Conservation (phyloP, 2,113 vertebrate genomes). For the Nanorana parkeri region DNA sequence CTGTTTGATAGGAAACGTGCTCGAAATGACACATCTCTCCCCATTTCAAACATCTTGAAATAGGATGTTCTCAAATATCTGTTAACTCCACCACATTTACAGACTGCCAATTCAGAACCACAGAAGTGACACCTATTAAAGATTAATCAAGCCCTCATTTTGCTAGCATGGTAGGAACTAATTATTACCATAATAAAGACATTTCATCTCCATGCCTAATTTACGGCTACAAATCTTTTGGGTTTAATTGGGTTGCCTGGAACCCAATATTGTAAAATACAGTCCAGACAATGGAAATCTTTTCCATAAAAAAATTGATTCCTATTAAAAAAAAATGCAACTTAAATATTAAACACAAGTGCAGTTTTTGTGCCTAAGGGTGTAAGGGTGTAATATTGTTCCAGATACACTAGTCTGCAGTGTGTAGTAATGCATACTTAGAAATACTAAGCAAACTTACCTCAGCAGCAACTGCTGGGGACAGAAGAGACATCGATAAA, state of each 20-base stretch:
- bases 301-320: background rate
- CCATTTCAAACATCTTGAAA: background rate
- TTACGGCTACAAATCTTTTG: background rate
- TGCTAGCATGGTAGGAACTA: no score
- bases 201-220: no score
- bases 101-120: background rate
- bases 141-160: no score
- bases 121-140: background rate
- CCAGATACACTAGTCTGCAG: background rate
- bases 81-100: background rate
- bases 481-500: background rate
- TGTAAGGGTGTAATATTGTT: background rate
- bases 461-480: background rate
- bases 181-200: no score
- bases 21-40: background rate
- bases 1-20: background rate
- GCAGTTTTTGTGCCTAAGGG: background rate
- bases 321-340: conserved; percentile 9
- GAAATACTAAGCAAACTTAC: background rate
- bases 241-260: background rate
- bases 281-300: background rate
- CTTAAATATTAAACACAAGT: conserved; percentile 6
- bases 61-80: background rate
- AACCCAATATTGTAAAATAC: background rate
- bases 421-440: background rate